These are phyloP conservation scores for Chrysolophus pictus DNA, from an alignment of 2,797 vertebrate species.

Conservation along the genomic window DNA sequence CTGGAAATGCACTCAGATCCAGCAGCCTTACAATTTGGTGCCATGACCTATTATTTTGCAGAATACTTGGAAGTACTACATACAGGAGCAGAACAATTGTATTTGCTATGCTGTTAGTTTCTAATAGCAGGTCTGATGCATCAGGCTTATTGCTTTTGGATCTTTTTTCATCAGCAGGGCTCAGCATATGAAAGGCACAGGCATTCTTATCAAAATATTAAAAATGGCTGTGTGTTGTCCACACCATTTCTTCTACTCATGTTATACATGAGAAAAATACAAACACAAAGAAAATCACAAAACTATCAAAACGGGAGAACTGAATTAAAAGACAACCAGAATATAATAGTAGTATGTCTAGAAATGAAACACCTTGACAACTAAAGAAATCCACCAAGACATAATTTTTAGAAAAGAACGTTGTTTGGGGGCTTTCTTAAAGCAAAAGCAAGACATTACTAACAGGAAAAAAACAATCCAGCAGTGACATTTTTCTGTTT, in stretches of 20 bases:
- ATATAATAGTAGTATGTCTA: not conserved
- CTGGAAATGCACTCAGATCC: not conserved
- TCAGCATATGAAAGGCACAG: not conserved
- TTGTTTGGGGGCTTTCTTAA: not conserved
- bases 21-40: not conserved
- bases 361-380: not conserved
- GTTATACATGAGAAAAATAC: not conserved
- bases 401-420: not conserved
- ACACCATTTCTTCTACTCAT: not conserved
- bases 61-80: not conserved
- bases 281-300: rapidly evolving
- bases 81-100: not conserved
- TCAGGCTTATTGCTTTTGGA: not conserved
- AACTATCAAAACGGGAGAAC: not conserved
- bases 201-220: not conserved
- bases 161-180: not conserved
- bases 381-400: not conserved
- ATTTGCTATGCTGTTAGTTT: not conserved
- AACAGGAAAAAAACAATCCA: not conserved
- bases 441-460: not conserved
- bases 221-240: not conserved
- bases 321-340: not conserved
- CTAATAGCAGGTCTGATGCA: not conserved
- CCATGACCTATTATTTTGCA: not conserved
- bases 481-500: not conserved